Evolutionary conservation across 2,888 invertebrate genomes (phyloP), one percentile per base, ranked within the genome.

Genomic region (Exephanes ischioxanthus): DNA sequence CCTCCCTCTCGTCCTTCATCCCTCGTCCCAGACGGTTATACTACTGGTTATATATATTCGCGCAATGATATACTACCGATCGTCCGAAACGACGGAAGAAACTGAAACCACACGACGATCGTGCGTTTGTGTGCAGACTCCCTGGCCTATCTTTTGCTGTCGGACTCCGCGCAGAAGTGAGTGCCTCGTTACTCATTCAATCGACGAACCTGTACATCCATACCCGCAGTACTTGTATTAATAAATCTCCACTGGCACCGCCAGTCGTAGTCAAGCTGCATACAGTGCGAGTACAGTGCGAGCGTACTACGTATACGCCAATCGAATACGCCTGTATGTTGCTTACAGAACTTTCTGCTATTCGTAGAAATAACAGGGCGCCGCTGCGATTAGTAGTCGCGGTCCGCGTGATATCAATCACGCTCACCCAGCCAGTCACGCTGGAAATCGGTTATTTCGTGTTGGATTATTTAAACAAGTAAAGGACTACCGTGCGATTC

Each of bases 141-240:
- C 16, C 14, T 9, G 45, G 72, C 53, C 16, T 80, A 76, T 70
- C 30, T 70, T 19, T 58, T 14, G 77, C 66, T 68, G 73, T 77
- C 68, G 70, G 70, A 73, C 67, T 63, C 51, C 22, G 30, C 30
- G 68, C 72, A 72, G 53, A 85, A 73, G 73, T 73, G 61, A 66
- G 73, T 55, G 68, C 70, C 84, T 81, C 81, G 81, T 85, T 85
- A 81, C 73, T 85, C 81, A 85, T 85, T 85, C 81, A 85, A 85
- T 85, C 84, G 84, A 70, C 81, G 68, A 73, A 81, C 81, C 81
- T 78, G 63, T 53, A 73, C 78, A 78, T 81, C 81, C 81, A 81
- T 81, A 83, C 77, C 68, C 58, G 81, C 14, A 77, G 66, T 78
- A 81, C 77, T 73, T 45, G 81, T 78, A 81, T 85, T 85, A 85